A percentile compares a stretch with the other conserved stretches of the same genome.
These are phyloP conservation scores for Cabera pusaria DNA, from an alignment of 2,888 invertebrate genomes.

Conservation along the genomic window DNA sequence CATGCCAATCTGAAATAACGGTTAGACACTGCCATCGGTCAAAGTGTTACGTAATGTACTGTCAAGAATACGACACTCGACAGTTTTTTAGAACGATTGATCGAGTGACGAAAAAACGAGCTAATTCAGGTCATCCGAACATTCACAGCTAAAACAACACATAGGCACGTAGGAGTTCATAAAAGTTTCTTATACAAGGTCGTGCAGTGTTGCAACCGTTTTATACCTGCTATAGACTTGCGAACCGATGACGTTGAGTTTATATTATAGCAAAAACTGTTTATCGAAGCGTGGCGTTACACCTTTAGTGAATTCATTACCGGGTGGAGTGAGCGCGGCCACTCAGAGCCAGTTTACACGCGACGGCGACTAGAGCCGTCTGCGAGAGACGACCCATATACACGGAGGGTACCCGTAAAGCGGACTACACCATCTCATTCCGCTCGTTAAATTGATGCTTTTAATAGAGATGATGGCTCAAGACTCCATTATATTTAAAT, in stretches of 20 bases:
- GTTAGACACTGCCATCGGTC: slow-evolving; percentile 40
- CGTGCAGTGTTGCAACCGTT: slow-evolving; percentile 27
- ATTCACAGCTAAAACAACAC: slow-evolving; percentile 21
- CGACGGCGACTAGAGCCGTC: slow-evolving; percentile 32
- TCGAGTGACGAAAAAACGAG: slow-evolving; percentile 32
- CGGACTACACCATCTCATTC: slow-evolving; percentile 55
- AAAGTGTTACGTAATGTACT: slow-evolving; percentile 48
- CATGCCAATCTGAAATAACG: slow-evolving; percentile 42
- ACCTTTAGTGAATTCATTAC: slow-evolving; percentile 54
- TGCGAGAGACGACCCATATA: slow-evolving; percentile 64
- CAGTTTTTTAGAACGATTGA: slow-evolving; percentile 40
- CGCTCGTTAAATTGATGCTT: slow-evolving; percentile 75
- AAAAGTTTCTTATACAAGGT: slow-evolving; percentile 33
- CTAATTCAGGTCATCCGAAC: slow-evolving; percentile 32
- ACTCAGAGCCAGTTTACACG: slow-evolving; percentile 44
- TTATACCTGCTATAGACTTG: slow-evolving; percentile 16
- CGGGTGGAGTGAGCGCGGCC: slow-evolving; percentile 33
- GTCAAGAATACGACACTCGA: slow-evolving; percentile 35
- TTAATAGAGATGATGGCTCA: slow-evolving; percentile 72
- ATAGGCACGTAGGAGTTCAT: slow-evolving; percentile 28
- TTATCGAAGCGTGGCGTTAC: slow-evolving; percentile 44
- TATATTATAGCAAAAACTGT: slow-evolving; percentile 39
- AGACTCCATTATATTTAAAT: slow-evolving; percentile 63
- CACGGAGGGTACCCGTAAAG: slow-evolving; percentile 36
- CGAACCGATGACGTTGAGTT: slow-evolving; percentile 21